These are phyloP conservation scores for Antedon mediterranea DNA, from an alignment of 53 echinoderm and acorn worm species.

Conservation along the genomic window DNA sequence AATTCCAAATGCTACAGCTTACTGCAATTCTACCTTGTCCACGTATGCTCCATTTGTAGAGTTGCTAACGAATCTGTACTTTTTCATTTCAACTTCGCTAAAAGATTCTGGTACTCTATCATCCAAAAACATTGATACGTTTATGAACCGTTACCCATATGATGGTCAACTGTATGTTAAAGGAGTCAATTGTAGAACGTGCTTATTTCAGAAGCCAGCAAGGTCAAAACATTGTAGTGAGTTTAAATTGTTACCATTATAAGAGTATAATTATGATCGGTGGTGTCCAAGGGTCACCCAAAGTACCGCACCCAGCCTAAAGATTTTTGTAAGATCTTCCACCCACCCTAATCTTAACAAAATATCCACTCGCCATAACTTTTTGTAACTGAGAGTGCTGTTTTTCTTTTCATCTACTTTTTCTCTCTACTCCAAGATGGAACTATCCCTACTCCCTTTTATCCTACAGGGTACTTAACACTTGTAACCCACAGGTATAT, in stretches of 20 bases:
- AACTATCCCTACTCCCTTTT: no score
- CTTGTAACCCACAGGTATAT: no score
- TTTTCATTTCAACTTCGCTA: conserved; percentile 34
- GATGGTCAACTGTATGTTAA: conserved; percentile 42
- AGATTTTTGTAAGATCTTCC: no score
- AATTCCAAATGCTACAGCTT: conserved; percentile 13
- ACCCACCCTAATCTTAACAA: no score
- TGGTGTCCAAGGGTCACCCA: no score
- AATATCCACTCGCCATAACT: no score
- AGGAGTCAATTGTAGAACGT: conserved; percentile 38
- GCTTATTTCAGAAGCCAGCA: conserved; percentile 61
- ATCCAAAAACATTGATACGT: conserved; percentile 11
- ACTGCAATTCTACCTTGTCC: conserved; percentile 1
- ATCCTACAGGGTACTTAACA: no score
- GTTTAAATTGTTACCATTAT: neutral
- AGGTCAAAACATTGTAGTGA: conserved; percentile 90
- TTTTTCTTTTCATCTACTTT: no score
- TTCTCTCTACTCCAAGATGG: no score
- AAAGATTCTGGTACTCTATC: conserved; percentile 61
- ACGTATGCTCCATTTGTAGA: conserved; percentile 23
- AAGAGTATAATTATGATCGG: no score
- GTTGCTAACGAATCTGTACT: conserved; percentile 26
- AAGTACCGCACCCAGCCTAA: no score
- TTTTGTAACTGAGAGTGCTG: no score
- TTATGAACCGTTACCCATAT: conserved; percentile 20